Conservation (phyloP, 2,888 invertebrate species). For the Pelosia muscerda region DNA sequence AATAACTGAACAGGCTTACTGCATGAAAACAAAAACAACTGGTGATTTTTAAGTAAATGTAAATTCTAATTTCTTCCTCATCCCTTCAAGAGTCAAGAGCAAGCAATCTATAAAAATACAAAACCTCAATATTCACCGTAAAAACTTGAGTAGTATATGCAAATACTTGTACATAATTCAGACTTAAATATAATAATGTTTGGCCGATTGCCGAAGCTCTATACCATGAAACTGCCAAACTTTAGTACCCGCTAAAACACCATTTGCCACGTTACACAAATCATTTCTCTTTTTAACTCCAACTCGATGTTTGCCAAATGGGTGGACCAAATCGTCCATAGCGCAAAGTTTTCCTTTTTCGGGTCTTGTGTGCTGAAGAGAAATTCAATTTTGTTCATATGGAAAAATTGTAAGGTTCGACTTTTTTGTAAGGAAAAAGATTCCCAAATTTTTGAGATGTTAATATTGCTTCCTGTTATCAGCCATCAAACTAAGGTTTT, state of each 20-base stretch:
- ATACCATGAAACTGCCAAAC: conserved; percentile 54
- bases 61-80: background rate
- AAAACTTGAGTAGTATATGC: background rate
- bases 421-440: conserved; percentile 35
- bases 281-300: conserved; percentile 63
- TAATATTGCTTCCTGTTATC: background rate
- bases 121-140: background rate
- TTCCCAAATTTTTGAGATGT: conserved; percentile 13
- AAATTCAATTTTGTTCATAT: conserved; percentile 68
- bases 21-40: background rate
- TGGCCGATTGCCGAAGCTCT: conserved; percentile 25
- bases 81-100: background rate
- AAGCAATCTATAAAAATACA: background rate
- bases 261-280: conserved; percentile 58
- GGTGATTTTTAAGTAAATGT: no score
- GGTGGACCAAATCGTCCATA: conserved; percentile 68
- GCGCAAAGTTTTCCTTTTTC: conserved; percentile 64
- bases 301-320: conserved; percentile 68
- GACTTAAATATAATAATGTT: conserved; percentile 25
- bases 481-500: background rate
- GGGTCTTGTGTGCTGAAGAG: conserved; percentile 56
- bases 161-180: background rate
- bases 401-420: conserved; percentile 53
- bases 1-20: background rate
- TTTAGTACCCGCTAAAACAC: conserved; percentile 56